Evolutionary conservation across 2,113 vertebrate genomes (phyloP).

Genomic region (Glaucomys volans): DNA sequence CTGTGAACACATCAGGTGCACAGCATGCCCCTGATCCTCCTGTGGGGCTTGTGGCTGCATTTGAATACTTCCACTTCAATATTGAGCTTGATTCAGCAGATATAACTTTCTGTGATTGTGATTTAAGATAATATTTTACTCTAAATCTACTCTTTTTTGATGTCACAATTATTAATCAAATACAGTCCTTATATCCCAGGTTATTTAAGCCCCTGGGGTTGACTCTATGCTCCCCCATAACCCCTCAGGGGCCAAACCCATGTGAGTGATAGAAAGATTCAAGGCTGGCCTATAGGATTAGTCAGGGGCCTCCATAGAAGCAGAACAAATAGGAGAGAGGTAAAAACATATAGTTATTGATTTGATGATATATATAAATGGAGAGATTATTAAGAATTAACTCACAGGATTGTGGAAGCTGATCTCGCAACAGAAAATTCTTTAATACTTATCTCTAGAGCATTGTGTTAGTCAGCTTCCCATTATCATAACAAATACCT

Average conservation of each 20-base stretch:
- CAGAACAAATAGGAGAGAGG: neutral
- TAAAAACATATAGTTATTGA: neutral
- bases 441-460: too few relatives aligned
- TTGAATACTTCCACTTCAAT: neutral
- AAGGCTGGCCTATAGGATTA: neutral
- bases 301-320: neutral
- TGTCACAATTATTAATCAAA: neutral
- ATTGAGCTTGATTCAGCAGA: neutral
- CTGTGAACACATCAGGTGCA: neutral
- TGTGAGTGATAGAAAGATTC: neutral
- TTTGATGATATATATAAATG: neutral
- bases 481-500: too few relatives aligned
- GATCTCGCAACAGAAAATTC: too few relatives aligned
- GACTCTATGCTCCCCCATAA: neutral
- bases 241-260: neutral
- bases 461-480: too few relatives aligned
- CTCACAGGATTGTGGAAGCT: neutral
- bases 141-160: neutral
- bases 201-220: neutral
- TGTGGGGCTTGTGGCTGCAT: rapidly evolving
- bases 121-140: neutral
- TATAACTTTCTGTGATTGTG: neutral
- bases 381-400: neutral
- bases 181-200: neutral
- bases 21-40: neutral